Percentiles rank a stretch among this genome's conserved stretches.
phyloP scores from a whole-genome alignment of 2,888 invertebrate species.

The Ormyrus labotus region DNA sequence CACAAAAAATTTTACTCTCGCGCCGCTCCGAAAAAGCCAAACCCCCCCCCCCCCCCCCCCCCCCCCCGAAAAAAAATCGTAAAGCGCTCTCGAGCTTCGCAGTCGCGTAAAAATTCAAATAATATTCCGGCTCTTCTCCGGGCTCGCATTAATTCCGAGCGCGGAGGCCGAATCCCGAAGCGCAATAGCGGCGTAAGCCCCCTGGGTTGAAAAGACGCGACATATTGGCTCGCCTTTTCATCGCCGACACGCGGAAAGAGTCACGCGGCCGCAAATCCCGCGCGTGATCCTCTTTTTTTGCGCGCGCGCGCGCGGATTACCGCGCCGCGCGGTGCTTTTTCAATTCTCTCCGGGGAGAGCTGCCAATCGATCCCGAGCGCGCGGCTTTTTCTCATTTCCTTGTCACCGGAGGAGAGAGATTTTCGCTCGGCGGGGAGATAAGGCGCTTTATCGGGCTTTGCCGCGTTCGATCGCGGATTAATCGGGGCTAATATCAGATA shows the following conservation, averaged over 20 bases:
- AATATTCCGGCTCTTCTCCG: background rate
- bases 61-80: background rate
- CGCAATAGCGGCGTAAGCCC: background rate
- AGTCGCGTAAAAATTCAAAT: slow-evolving; percentile 5
- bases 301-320: no score
- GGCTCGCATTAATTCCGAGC: background rate
- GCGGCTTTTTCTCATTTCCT: slow-evolving; percentile 39
- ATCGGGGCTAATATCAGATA: no score
- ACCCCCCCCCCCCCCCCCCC: background rate
- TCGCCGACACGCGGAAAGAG: background rate
- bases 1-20: no score
- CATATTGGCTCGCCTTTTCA: slow-evolving; percentile 42
- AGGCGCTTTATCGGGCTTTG: no score
- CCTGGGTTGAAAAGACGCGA: slow-evolving; percentile 28
- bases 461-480: no score
- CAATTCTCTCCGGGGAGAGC: background rate
- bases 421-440: background rate
- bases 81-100: background rate
- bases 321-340: no score
- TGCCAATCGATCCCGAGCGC: slow-evolving; percentile 20
- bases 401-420: background rate
- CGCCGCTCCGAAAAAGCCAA: background rate
- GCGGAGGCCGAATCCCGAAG: slow-evolving; percentile 5
- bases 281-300: slow-evolving; percentile 14
- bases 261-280: slow-evolving; percentile 31